Evolutionary conservation across 2,113 vertebrate species (phyloP).

Genomic region (Cisticola juncidis): DNA sequence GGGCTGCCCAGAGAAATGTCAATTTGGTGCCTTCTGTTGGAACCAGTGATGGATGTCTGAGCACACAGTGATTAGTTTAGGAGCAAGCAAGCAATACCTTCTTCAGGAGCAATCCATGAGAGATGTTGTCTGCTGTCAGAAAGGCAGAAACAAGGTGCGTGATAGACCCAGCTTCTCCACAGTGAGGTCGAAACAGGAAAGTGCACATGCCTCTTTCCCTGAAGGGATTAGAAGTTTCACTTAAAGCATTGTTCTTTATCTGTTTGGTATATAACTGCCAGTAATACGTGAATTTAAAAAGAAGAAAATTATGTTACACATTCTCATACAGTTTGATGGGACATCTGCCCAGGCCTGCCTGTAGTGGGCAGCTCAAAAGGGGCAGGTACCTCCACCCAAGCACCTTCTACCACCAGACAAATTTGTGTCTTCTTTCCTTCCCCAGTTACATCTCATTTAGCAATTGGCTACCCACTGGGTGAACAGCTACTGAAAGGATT

Average conservation of each 20-base stretch:
- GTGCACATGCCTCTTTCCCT: slow-evolving; percentile 94
- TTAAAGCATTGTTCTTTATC: not conserved
- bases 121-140: slow-evolving; percentile 96
- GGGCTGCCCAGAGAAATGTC: not conserved
- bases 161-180: slow-evolving; percentile 96
- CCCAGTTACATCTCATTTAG: not conserved
- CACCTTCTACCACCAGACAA: not conserved
- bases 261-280: not conserved
- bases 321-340: not conserved
- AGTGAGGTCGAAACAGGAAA: slow-evolving; percentile 95
- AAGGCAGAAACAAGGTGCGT: slow-evolving; percentile 97
- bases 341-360: not conserved
- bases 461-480: not conserved
- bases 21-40: not conserved
- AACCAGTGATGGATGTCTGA: not conserved
- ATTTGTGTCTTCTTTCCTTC: not conserved
- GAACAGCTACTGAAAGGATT: not conserved
- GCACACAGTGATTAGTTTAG: not conserved
- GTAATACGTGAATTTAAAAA: not conserved
- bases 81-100: slow-evolving; percentile 78
- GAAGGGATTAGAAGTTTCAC: slow-evolving; percentile 8
- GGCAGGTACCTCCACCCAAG: not conserved
- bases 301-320: not conserved
- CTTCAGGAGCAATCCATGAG: slow-evolving; percentile 94
- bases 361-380: not conserved